Percentiles rank a stretch among this genome's conserved stretches.
These are phyloP conservation scores for Drosophila ochracea DNA, from an alignment of 2,888 invertebrate species.

Conservation along the genomic window DNA sequence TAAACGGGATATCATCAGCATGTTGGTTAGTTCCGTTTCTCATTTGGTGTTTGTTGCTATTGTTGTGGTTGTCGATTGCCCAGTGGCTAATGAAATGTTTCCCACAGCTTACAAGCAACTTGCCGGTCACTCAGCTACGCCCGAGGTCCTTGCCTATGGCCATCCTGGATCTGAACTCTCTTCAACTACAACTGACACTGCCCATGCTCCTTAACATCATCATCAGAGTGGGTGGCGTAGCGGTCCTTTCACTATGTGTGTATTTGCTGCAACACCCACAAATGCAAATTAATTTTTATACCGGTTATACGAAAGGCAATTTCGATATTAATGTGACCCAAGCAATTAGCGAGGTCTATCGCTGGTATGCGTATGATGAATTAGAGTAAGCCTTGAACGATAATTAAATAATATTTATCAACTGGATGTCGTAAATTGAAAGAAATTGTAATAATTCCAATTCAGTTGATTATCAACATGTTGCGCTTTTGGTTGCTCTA, in stretches of 20 bases:
- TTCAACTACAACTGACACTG: slow-evolving; percentile 31
- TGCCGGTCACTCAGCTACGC: slow-evolving; percentile 23
- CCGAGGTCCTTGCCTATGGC: slow-evolving; percentile 16
- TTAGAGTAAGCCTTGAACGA: slow-evolving; percentile 36
- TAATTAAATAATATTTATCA: slow-evolving; percentile 13
- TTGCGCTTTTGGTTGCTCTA: slow-evolving; percentile 32
- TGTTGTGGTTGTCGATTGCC: neutral
- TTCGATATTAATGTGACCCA: slow-evolving; percentile 63
- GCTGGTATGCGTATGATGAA: slow-evolving; percentile 59
- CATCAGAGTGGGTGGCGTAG: slow-evolving; percentile 8
- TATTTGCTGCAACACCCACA: slow-evolving; percentile 19
- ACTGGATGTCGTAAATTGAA: neutral
- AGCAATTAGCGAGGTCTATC: slow-evolving; percentile 63
- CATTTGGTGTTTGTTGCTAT: neutral
- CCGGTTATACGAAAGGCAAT: slow-evolving; percentile 28
- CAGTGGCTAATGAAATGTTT: slow-evolving; percentile 11
- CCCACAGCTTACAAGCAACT: slow-evolving; percentile 46
- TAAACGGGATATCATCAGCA: slow-evolving; percentile 51
- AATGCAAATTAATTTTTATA: slow-evolving; percentile 23
- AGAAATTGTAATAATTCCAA: neutral
- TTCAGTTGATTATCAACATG: slow-evolving; percentile 57
- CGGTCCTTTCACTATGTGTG: slow-evolving; percentile 18
- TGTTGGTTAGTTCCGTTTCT: slow-evolving; percentile 49
- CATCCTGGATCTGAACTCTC: slow-evolving; percentile 11
- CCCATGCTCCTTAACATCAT: slow-evolving; percentile 19